phyloP scores from a whole-genome alignment of 2,113 vertebrate species.

The Dipodomys stephensi region DNA sequence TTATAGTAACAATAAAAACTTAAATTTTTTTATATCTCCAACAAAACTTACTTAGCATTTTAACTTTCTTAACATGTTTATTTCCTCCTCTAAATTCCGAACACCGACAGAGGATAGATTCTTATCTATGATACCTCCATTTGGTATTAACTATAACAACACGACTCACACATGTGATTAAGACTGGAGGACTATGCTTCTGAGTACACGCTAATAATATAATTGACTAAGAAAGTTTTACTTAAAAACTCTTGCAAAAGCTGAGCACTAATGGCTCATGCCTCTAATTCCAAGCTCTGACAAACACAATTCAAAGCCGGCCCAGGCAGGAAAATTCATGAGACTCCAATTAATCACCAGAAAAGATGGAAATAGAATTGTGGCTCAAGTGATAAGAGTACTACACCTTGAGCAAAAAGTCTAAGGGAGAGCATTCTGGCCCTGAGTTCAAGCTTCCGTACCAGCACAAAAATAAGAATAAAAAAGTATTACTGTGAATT shows the following conservation, averaged over 20 bases:
- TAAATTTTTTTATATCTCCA: not conserved
- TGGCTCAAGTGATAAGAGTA: too few species aligned
- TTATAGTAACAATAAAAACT: slow-evolving; percentile 10
- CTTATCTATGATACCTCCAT: not conserved
- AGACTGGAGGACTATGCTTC: not conserved
- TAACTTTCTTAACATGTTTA: slow-evolving; percentile 24
- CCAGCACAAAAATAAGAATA: not conserved
- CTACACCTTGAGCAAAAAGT: too few species aligned
- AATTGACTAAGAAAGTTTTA: not conserved
- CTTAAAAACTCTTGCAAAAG: not conserved
- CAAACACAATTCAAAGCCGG: too few species aligned
- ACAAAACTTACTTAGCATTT: slow-evolving; percentile 46
- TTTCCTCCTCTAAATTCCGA: not conserved
- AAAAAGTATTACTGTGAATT: slow-evolving; percentile 41
- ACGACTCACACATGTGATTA: slow-evolving; percentile 17
- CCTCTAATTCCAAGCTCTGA: too few species aligned
- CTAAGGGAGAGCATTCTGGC: too few species aligned
- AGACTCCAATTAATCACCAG: too few species aligned
- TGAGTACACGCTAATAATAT: not conserved
- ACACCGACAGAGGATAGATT: not conserved
- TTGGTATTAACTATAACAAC: slow-evolving; percentile 6
- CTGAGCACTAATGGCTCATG: too few species aligned
- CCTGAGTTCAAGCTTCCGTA: too few species aligned
- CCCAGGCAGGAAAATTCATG: too few species aligned
- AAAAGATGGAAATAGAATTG: too few species aligned